A percentile compares a stretch with the other conserved stretches of the same genome.
Conservation (phyloP, 1,140 invertebrate species). For the Drosophila lowei region DNA sequence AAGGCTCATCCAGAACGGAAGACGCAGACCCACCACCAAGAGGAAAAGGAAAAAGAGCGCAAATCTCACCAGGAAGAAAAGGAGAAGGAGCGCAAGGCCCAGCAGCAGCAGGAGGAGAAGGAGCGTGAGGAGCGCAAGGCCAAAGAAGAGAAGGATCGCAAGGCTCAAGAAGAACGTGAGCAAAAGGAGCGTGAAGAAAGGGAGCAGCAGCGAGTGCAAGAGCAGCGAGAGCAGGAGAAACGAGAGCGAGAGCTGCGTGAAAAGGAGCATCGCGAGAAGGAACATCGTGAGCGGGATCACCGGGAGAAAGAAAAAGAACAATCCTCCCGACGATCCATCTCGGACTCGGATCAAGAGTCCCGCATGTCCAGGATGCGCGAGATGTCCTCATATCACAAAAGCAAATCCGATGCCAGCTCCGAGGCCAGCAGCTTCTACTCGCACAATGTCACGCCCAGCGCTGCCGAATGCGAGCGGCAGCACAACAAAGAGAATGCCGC, state of each 20-base stretch:
- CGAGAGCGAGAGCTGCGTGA: constrained; percentile 79
- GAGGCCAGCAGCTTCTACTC: constrained; percentile 60
- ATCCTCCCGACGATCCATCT: constrained; percentile 4
- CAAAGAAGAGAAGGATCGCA: constrained; percentile 82
- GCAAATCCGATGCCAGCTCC: constrained; percentile 55
- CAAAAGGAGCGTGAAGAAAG: constrained; percentile 82
- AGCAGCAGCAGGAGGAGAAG: constrained; percentile 47
- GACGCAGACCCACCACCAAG: constrained; percentile 33
- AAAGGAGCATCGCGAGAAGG: constrained; percentile 78
- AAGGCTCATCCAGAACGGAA: constrained; percentile 47
- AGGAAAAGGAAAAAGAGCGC: constrained; percentile 67
- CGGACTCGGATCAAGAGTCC: constrained; percentile 40
- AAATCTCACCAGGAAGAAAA: constrained; percentile 76
- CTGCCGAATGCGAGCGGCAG: constrained; percentile 46
- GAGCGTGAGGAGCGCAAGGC: constrained; percentile 74
- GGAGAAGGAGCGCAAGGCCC: constrained; percentile 48
- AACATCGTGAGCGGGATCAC: constrained; percentile 39
- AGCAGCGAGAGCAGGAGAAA: constrained; percentile 45
- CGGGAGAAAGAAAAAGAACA: constrained; percentile 49
- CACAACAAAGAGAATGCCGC: constrained; percentile 78
- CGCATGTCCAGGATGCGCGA: constrained; percentile 69
- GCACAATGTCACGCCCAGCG: constrained; percentile 40
- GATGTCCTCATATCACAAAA: constrained; percentile 64
- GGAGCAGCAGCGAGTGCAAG: constrained; percentile 83
- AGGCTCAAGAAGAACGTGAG: constrained; percentile 82